Evolutionary conservation across 2,797 vertebrate species (phyloP).

Genomic region (Melanotaenia parkinsoni): DNA sequence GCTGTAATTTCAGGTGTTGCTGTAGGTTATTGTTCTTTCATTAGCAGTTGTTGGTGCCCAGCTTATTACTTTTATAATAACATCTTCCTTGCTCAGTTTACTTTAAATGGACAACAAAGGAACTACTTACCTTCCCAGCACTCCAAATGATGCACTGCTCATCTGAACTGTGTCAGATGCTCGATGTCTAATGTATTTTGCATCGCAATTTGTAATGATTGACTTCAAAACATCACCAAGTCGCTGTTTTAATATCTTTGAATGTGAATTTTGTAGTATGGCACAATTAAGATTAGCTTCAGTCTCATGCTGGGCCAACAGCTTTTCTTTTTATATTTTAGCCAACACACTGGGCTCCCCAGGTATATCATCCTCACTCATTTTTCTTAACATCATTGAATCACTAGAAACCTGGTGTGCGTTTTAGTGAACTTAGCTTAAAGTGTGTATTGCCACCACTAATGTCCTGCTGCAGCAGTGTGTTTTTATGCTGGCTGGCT

Average conservation of each 20-base stretch:
- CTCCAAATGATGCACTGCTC: conserved; percentile 23
- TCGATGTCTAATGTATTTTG: conserved; percentile 1
- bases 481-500: too few species aligned
- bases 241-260: not conserved
- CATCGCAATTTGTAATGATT: conserved; percentile 23
- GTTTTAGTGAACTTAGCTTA: too few species aligned
- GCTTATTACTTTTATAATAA: conserved; percentile 52
- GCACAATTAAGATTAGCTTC: conserved; percentile 1
- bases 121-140: conserved; percentile 12
- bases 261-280: not conserved
- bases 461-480: too few species aligned
- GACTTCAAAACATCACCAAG: conserved; percentile 23
- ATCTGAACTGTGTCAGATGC: conserved; percentile 16
- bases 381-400: conserved; percentile 47
- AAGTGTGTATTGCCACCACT: too few species aligned
- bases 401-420: not conserved
- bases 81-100: conserved; percentile 43
- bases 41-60: conserved; percentile 49
- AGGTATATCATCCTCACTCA: conserved; percentile 17
- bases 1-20: conserved; percentile 54
- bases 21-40: conserved; percentile 61
- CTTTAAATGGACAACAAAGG: conserved; percentile 40
- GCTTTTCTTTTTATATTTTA: not conserved
- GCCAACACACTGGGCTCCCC: conserved; percentile 29
- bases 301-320: not conserved